Evolutionary conservation across 1,140 invertebrate species (phyloP), one percentile per base, ranked within the genome.

Genomic region (Papilio dardanus): DNA sequence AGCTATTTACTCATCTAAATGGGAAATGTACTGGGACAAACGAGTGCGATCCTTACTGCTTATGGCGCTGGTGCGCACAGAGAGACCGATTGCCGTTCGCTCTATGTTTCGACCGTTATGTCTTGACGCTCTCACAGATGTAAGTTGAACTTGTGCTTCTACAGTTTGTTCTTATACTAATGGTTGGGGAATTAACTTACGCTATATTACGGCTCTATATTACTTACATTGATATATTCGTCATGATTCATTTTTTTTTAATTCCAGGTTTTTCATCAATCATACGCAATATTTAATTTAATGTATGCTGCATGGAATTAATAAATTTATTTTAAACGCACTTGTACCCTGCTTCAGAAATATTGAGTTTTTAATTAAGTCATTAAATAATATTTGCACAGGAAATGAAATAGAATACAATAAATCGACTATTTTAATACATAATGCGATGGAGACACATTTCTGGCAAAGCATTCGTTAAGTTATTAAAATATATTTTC

Each of bases 1-100:
- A 42, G 78, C 83, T 6, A 24, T 89, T 19, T 89, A 89, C 67
- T 66, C 67, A 0, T 83, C 86, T 74, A 83, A 82, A 8, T 89
- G 87, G 87, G 86, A 89, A 71, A 66, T 24, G 1, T 71, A 79
- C 1, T 76, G 76, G 71, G 77, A 85, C 33, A 71, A 28, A 8
- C 73, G 75, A 31, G 74, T 79, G 19, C 82, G 83, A 14, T 81
- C 54, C 5, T 66, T 81, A 1, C 37, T 89, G 1, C 42, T 80
- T 8, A 54, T 86, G n/a, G 67, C 85, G 14, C 37, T 86, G 28
- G 46, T 73, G 1, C 73, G 80, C 3, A 76, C 81, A 0, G 68
- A 71, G 3, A 77, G 77, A 6, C 86, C 83, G 0, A 74, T 85
- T 0, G 84, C 80, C 14, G 77, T 88, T 16, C 76, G 75, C 8